phyloP scores from a whole-genome alignment of 2,888 invertebrate species.

The Pterobdella sp. region DNA sequence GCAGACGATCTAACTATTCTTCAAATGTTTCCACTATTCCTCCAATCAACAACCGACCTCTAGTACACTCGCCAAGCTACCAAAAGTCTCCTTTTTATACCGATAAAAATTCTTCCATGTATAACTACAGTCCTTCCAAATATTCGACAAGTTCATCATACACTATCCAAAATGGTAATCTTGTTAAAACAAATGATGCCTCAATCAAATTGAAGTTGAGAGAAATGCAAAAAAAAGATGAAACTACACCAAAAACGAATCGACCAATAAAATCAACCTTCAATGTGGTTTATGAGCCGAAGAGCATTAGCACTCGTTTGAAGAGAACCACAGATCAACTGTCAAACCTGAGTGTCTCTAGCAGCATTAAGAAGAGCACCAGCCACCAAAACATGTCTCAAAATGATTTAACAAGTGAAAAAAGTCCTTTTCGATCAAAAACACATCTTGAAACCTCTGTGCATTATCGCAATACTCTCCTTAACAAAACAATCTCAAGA shows the following conservation, averaged over 20 bases:
- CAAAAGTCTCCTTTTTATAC: neutral
- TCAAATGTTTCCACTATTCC: conserved; percentile 1
- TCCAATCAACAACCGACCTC: neutral
- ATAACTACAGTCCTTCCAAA: conserved; percentile 12
- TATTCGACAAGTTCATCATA: neutral
- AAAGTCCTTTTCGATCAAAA: neutral
- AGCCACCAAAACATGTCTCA: conserved; percentile 25
- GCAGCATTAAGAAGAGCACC: conserved; percentile 24
- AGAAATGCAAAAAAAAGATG: neutral
- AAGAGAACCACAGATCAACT: neutral
- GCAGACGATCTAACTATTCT: conserved; percentile 6
- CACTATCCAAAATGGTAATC: neutral
- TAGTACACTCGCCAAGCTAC: conserved; percentile 9
- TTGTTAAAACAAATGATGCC: neutral
- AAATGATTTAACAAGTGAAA: neutral
- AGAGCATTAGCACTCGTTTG: neutral
- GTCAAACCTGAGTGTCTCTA: neutral
- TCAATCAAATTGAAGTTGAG: neutral
- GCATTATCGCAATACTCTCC: neutral
- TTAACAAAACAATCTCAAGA: neutral
- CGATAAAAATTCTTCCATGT: neutral
- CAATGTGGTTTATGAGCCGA: neutral
- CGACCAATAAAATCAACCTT: conserved; percentile 6
- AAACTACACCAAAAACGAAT: neutral
- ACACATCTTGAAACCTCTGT: neutral